Conservation (phyloP, 2,888 invertebrate species). For the Drosophila kambysellisi region DNA sequence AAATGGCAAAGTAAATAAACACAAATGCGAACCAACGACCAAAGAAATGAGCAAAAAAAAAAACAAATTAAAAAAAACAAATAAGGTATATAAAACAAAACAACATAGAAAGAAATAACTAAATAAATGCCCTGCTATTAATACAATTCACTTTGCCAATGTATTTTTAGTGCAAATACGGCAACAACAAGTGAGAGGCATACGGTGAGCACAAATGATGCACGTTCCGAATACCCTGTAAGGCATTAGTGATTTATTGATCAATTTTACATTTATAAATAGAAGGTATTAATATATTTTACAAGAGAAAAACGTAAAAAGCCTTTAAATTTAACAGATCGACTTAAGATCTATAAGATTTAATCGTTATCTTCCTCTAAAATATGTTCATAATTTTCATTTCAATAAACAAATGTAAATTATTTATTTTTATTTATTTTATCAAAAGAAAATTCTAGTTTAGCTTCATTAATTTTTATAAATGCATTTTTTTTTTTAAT, state of each 20-base stretch:
- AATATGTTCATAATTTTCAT: background rate
- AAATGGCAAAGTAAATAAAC: conserved; percentile 79
- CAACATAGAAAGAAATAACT: conserved; percentile 73
- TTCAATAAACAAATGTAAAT: background rate
- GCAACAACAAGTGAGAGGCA: conserved; percentile 58
- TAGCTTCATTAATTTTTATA: no score
- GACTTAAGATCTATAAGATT: background rate
- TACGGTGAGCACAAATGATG: background rate
- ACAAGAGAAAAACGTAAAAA: background rate
- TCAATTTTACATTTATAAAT: background rate
- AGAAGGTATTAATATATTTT: background rate
- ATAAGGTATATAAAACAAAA: conserved; percentile 46
- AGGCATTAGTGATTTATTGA: background rate
- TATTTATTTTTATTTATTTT: no score
- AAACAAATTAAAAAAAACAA: conserved; percentile 25
- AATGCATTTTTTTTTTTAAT: no score
- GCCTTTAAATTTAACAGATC: no score
- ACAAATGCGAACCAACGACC: conserved; percentile 60
- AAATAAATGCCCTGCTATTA: conserved; percentile 82
- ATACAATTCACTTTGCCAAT: conserved; percentile 83
- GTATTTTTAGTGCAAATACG: conserved; percentile 76
- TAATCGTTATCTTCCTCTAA: background rate
- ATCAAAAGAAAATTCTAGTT: no score
- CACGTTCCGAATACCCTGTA: conserved; percentile 27
- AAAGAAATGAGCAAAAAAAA: conserved; percentile 36